Base-by-base conservation (phyloP, 2,797 vertebrate genomes). In the Characodon lateralis region DNA sequence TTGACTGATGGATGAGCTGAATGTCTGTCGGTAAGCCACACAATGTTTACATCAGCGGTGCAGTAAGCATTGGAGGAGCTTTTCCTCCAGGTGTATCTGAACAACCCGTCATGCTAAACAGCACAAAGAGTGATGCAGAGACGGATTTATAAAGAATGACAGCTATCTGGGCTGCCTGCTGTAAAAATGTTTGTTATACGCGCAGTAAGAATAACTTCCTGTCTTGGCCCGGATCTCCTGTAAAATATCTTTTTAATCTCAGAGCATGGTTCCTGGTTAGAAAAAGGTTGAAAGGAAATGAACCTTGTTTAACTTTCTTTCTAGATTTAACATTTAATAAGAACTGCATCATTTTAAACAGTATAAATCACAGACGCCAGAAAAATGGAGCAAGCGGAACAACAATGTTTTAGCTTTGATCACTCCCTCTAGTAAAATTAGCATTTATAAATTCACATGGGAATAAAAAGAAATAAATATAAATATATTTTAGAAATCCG, bases 31-130 rank as follows among this genome's bases (percentile, higher is more conserved):
- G 50, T 66, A 39, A 74, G 73, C 71, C 76, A 76, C 51, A 61
- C 7, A 22, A 28, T 43, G 8, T 73, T 56, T 16, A 61, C 14
- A 41, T 51, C 35, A 41, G 39, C 8, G 6, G 43, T 4, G 26
- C 10, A 41, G 26, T 13, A 51, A 78, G 73, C 28, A 14, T n/a
- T 39, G 35, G 9, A 39, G 69, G n/a, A 51, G 46, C 35, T 22
- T 28, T 18, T 65, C 56, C 56, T 71, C 46, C 55, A 59, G 79
- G 85, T 81, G 78, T 3, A 22, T 46, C 74, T 56, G 75, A 82
- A 76, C 70, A 73, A 39, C 8, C 71, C 59, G 55, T 35, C 81
- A n/a, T 65, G 73, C 22, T 73, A 72, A 76, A 80, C 72, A 41
- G 9, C 58, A 26, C 73, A 69, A 65, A 59, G 71, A 65, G 24